These are phyloP conservation scores for Lichenostomus cassidix DNA, from an alignment of 2,113 vertebrate genomes.

Conservation along the genomic window DNA sequence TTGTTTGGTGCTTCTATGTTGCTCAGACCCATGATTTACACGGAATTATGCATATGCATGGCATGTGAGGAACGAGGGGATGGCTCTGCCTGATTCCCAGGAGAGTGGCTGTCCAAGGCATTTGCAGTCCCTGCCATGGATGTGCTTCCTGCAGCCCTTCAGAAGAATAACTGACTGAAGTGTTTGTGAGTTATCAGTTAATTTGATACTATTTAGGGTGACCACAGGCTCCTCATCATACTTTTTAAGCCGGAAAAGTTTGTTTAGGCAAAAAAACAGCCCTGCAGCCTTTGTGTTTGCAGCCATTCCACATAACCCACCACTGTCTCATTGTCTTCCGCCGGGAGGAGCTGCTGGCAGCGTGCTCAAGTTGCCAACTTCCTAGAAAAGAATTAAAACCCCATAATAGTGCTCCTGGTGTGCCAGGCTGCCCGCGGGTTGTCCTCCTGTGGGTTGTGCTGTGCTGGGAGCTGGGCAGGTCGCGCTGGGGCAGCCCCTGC, in stretches of 20 bases:
- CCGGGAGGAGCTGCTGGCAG: background rate
- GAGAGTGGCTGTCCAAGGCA: rapidly evolving
- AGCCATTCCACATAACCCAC: rapidly evolving
- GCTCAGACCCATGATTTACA: background rate
- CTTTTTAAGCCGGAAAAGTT: background rate
- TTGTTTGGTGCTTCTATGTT: background rate
- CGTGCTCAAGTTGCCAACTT: rapidly evolving
- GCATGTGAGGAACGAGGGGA: background rate
- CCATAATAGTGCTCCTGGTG: rapidly evolving
- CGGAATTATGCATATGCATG: background rate
- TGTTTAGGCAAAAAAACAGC: background rate
- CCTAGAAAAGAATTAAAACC: background rate
- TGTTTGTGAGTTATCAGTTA: background rate
- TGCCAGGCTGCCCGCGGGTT: rapidly evolving
- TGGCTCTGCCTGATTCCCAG: background rate
- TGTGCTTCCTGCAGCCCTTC: background rate
- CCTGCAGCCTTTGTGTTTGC: background rate
- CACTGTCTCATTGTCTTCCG: rapidly evolving
- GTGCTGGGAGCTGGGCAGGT: rapidly evolving
- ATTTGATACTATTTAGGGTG: background rate
- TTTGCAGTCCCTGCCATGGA: background rate
- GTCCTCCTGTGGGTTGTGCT: rapidly evolving
- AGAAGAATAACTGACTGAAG: background rate
- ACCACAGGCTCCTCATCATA: background rate
- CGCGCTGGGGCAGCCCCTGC: rapidly evolving